These are phyloP conservation scores for Brotula barbata DNA, from an alignment of 2,797 vertebrate species.

Conservation along the genomic window DNA sequence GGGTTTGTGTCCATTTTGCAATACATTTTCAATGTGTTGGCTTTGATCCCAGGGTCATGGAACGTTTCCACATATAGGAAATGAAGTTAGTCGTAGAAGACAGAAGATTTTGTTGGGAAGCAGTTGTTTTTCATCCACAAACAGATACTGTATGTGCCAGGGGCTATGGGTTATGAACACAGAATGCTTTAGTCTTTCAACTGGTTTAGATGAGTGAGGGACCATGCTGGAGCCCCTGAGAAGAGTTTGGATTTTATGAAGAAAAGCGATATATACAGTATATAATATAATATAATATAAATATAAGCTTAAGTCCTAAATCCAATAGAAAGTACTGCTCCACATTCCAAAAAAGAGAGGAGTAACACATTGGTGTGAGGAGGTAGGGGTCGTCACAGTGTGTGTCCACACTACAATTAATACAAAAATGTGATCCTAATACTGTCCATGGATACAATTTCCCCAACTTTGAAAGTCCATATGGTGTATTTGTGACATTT, in stretches of 20 bases:
- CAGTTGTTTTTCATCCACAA: constrained; percentile 30
- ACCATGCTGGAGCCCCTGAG: constrained; percentile 23
- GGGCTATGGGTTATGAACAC: constrained; percentile 36
- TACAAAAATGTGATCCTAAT: no score
- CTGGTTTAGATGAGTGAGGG: constrained; percentile 39
- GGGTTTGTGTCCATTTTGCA: neutral
- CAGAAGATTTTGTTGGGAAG: no score
- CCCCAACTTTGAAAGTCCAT: no score
- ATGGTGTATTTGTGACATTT: no score
- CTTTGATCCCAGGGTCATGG: neutral
- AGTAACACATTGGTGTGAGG: no score
- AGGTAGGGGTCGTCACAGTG: no score
- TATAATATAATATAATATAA: constrained; percentile 9
- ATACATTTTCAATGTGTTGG: constrained; percentile 13
- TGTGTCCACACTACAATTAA: no score
- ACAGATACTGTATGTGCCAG: constrained; percentile 35
- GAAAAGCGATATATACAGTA: constrained; percentile 28
- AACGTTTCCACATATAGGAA: no score
- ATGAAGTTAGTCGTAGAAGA: no score
- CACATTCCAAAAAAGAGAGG: no score
- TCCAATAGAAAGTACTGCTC: no score
- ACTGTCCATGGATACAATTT: no score
- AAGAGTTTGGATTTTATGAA: constrained; percentile 36
- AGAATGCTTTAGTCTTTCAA: constrained; percentile 22
- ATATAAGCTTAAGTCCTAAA: constrained; percentile 15